Conservation (phyloP, 2,888 invertebrate genomes). For the Pardosa pseudoannulata region DNA sequence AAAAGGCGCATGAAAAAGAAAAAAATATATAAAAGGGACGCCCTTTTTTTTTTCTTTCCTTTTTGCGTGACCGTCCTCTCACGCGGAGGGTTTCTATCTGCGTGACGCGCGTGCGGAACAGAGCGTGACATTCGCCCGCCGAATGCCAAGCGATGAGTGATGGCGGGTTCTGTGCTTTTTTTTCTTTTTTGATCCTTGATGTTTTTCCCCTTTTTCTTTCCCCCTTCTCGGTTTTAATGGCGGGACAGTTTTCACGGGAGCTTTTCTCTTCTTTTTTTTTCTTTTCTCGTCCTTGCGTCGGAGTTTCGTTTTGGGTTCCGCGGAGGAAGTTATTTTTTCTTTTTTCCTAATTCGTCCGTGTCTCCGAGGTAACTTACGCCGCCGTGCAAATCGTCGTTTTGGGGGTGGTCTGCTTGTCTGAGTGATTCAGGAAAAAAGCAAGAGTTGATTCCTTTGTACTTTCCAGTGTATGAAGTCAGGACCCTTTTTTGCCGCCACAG, state of each 20-base stretch:
- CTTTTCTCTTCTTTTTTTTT: neutral
- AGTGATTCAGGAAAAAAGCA: no score
- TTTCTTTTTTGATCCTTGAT: neutral
- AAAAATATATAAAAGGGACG: neutral
- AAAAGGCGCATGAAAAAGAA: neutral
- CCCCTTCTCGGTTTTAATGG: neutral
- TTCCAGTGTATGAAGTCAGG: no score
- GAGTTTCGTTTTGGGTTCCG: neutral
- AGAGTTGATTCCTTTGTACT: no score
- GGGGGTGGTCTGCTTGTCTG: no score
- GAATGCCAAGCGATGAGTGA: conserved; percentile 59
- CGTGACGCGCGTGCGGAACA: conserved; percentile 53
- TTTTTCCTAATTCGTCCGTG: neutral
- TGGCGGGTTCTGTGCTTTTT: conserved; percentile 41
- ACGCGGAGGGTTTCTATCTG: neutral
- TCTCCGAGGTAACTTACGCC: neutral
- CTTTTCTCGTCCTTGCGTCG: neutral
- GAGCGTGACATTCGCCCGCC: conserved; percentile 56
- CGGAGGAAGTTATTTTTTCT: neutral
- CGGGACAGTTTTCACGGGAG: neutral
- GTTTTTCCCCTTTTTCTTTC: neutral
- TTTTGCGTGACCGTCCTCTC: no score
- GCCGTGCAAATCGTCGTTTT: no score
- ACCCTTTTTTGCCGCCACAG: no score
- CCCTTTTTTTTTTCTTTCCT: neutral